Conservation (phyloP, 2,113 vertebrate species). For the Syngnathus scovelli region DNA sequence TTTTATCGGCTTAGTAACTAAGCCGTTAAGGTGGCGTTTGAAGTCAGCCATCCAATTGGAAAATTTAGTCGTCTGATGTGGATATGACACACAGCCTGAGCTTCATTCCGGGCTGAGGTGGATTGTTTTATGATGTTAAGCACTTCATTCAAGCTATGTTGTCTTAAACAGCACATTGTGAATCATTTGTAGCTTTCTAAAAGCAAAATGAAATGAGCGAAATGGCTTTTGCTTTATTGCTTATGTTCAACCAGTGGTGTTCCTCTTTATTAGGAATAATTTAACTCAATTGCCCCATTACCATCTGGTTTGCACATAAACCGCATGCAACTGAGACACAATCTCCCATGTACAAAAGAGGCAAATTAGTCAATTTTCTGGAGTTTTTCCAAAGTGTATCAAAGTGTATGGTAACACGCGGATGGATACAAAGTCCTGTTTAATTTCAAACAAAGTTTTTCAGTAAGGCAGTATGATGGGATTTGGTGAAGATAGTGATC, state of each 20-base stretch:
- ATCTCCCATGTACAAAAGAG: slow-evolving; percentile 37
- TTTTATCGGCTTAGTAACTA: neutral
- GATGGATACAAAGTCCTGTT: slow-evolving; percentile 2
- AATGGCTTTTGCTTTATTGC: slow-evolving; percentile 37
- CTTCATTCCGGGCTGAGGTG: neutral
- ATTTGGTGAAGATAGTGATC: neutral
- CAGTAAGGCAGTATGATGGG: neutral
- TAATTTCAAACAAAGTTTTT: slow-evolving; percentile 2
- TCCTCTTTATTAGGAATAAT: slow-evolving; percentile 52
- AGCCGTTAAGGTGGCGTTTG: neutral
- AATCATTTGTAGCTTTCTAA: neutral
- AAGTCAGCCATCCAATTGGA: slow-evolving; percentile 1
- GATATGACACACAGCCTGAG: slow-evolving; percentile 18
- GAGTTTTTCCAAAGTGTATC: slow-evolving; percentile 10
- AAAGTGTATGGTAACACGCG: neutral
- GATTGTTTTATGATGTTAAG: neutral
- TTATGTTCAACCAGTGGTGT: slow-evolving; percentile 30
- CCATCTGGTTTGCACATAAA: slow-evolving; percentile 61
- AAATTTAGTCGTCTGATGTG: slow-evolving; percentile 9
- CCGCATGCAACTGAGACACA: slow-evolving; percentile 48
- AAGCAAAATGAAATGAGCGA: slow-evolving; percentile 2
- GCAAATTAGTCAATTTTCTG: slow-evolving; percentile 33
- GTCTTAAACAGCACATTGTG: neutral
- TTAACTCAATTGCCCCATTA: slow-evolving; percentile 54
- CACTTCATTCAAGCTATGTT: neutral